Evolutionary conservation across 2,113 vertebrate genomes (phyloP), one percentile per base, ranked within the genome.

Genomic region (Motacilla tschutschensis): DNA sequence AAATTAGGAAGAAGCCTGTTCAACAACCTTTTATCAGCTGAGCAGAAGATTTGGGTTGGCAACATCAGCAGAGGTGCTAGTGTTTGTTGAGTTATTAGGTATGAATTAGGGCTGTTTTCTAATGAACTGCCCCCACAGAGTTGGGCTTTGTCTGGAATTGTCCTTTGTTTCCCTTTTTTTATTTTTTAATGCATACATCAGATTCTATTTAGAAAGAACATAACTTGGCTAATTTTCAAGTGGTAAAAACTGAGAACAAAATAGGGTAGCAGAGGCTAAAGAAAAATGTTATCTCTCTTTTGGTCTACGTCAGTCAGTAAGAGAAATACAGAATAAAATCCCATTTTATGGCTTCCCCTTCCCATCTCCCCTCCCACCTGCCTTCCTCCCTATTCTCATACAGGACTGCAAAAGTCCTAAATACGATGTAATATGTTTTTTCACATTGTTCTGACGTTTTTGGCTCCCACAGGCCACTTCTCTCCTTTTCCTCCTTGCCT

Each of bases 331-430:
- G 73, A 74, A 67, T 85, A 55, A 87, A 69, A 7, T 3, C 14
- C 22, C 17, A 28, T 87, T 91, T 89, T 85, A 83, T 83, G 74
- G 74, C 43, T 93, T 94, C 63, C 59, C 12, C 16, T 92, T 91
- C 40, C 50, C 90, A 88, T 85, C 70, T 93, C 28, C 43, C 26
- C 46, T 91, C 55, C 81, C 36, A 69, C 55, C 67, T 85, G 36
- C 51, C 64, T 89, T 89, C 58, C 63, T 92, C 57, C 31, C 47
- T 64, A 18, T 81, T 91, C 51, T 92, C 43, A 41, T 36, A 29
- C 17, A 55, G n/a, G 47, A 64, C 66, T 81, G 55, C 35, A 91
- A 14, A 81, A 79, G 67, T 76, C 59, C 60, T 92, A 83, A 85
- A 70, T 89, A 47, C 66, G 63, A 73, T 28, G 40, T 69, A 79